These are phyloP conservation scores for Nephila pilipes DNA, from an alignment of 1,140 invertebrate species.

Conservation along the genomic window DNA sequence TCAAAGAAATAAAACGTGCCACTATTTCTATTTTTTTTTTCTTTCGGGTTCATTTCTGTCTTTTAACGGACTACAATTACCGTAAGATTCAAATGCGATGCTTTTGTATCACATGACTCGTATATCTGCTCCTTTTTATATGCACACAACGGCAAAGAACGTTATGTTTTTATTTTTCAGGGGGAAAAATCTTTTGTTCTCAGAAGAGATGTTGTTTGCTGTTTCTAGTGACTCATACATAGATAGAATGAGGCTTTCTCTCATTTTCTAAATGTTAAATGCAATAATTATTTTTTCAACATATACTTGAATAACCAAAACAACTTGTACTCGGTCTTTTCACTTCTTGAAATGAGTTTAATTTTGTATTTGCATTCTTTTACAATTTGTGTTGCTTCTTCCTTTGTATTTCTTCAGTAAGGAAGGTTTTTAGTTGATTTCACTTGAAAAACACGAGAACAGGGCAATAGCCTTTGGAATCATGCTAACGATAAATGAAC, in stretches of 20 bases:
- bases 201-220: background rate
- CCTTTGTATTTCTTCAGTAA: no score
- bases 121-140: background rate
- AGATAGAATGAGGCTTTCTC: background rate
- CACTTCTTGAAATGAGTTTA: no score
- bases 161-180: background rate
- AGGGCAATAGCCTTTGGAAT: no score
- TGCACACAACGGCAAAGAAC: background rate
- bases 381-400: no score
- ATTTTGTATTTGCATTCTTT: no score
- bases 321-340: no score
- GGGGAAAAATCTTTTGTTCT: background rate
- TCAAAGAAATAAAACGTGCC: conserved; percentile 12
- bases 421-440: no score
- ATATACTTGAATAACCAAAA: background rate
- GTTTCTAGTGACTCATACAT: background rate
- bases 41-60: background rate
- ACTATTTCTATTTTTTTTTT: conserved; percentile 7
- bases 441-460: no score
- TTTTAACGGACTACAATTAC: conserved; percentile 16
- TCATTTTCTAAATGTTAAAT: background rate
- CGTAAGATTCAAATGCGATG: background rate
- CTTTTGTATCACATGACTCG: background rate
- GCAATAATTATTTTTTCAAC: background rate
- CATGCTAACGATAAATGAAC: no score